These are phyloP conservation scores for Progne subis DNA, from an alignment of 2,113 vertebrate species.

Conservation along the genomic window DNA sequence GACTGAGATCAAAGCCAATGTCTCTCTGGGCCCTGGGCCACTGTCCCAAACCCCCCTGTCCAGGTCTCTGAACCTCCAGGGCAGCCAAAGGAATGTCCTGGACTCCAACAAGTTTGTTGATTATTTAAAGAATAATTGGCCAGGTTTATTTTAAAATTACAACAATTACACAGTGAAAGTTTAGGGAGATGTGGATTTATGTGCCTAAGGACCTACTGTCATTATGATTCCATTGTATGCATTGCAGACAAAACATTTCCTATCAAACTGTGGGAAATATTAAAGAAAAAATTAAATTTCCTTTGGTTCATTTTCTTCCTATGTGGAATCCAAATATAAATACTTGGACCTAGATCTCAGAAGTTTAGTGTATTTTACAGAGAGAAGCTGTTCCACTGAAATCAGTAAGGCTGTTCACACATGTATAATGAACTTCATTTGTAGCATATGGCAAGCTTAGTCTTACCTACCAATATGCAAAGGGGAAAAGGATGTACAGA, in stretches of 20 bases:
- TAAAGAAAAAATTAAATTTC: not conserved
- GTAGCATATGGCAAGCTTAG: fast-evolving
- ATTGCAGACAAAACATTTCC: not conserved
- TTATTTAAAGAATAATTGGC: not conserved
- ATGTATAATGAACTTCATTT: fast-evolving
- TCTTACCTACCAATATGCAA: not conserved
- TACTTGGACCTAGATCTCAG: not conserved
- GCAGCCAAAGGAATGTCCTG: too few relatives aligned
- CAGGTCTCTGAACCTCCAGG: too few relatives aligned
- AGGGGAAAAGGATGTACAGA: not conserved
- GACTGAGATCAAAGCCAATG: too few relatives aligned
- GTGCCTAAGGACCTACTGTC: not conserved
- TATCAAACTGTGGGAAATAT: not conserved
- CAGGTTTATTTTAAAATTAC: not conserved
- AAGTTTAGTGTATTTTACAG: not conserved
- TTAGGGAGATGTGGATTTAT: not conserved
- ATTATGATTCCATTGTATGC: not conserved
- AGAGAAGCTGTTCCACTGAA: not conserved
- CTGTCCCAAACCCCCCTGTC: too few relatives aligned
- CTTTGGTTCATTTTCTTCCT: not conserved
- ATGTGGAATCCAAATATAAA: not conserved
- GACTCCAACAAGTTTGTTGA: too few relatives aligned
- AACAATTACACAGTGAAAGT: not conserved
- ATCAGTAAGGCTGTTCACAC: not conserved
- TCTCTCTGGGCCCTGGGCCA: too few relatives aligned